phyloP scores from a whole-genome alignment of 2,888 invertebrate species.

The Pasiphila rectangulata region DNA sequence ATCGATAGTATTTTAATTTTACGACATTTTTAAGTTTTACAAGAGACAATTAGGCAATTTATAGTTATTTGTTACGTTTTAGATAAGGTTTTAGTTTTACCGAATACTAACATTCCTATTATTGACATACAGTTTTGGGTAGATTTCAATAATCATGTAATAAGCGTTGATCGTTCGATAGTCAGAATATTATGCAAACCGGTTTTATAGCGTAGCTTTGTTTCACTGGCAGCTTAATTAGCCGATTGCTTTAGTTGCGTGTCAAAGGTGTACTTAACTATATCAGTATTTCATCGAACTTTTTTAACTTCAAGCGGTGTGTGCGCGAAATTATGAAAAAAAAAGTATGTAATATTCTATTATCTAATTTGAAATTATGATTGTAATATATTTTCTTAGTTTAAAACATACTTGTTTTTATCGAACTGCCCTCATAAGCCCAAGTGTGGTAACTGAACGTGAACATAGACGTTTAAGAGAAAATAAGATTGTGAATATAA shows the following conservation, averaged over 20 bases:
- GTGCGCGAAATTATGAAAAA: constrained; percentile 21
- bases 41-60: constrained; percentile 20
- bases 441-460: no score
- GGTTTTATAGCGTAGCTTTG: constrained; percentile 21
- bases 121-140: constrained; percentile 8
- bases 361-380: constrained; percentile 56
- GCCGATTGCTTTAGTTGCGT: background rate
- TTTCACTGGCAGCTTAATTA: background rate
- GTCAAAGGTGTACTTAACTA: constrained; percentile 26
- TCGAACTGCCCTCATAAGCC: no score
- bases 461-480: no score
- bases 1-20: constrained; percentile 31
- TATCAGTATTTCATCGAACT: constrained; percentile 25
- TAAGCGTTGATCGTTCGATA: constrained; percentile 4
- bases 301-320: background rate
- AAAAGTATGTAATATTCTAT: constrained; percentile 42
- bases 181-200: constrained; percentile 1
- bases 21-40: constrained; percentile 24
- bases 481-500: no score
- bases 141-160: constrained; percentile 1
- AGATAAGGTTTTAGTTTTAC: constrained; percentile 26
- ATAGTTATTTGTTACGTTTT: constrained; percentile 22
- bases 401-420: constrained; percentile 40
- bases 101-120: constrained; percentile 14
- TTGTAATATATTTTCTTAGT: constrained; percentile 69